phyloP scores from a whole-genome alignment of 1,140 invertebrate genomes.

The Thaumatotibia leucotreta region DNA sequence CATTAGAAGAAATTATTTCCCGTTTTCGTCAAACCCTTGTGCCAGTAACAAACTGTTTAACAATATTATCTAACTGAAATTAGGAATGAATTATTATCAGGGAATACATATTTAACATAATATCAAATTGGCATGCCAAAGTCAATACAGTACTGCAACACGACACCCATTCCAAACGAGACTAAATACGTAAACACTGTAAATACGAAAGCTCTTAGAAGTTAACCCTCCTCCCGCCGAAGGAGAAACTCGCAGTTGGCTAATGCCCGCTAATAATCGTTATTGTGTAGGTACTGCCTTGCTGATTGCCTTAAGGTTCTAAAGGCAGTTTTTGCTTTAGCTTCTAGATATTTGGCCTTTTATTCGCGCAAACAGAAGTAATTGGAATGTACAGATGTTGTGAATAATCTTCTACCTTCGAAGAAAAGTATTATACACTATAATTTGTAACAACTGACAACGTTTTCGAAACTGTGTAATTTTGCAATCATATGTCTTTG shows the following conservation, averaged over 20 bases:
- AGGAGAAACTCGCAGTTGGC: constrained; percentile 28
- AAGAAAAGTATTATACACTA: too few species aligned
- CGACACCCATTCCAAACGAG: neutral
- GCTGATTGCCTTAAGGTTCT: constrained; percentile 52
- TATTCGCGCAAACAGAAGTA: neutral
- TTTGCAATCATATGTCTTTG: too few species aligned
- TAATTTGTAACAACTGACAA: too few species aligned
- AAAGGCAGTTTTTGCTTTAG: constrained; percentile 43
- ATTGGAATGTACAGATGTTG: neutral
- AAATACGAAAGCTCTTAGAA: constrained; percentile 13
- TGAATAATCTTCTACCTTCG: too few species aligned
- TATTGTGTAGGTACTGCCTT: constrained; percentile 50
- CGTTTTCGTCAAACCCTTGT: too few species aligned
- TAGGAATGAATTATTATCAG: too few species aligned
- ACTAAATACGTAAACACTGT: constrained; percentile 3
- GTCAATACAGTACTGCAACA: neutral
- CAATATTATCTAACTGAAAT: too few species aligned
- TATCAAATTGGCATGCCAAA: constrained; percentile 19
- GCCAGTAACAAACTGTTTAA: too few species aligned
- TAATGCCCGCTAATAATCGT: constrained; percentile 60
- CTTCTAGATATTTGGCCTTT: constrained; percentile 22
- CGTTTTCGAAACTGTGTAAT: too few species aligned
- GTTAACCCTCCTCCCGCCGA: neutral
- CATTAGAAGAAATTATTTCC: too few species aligned
- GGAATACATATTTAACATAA: too few species aligned